Evolutionary conservation across 1,140 invertebrate species (phyloP), one percentile per base, ranked within the genome.

Genomic region (Drosophila takahashii): DNA sequence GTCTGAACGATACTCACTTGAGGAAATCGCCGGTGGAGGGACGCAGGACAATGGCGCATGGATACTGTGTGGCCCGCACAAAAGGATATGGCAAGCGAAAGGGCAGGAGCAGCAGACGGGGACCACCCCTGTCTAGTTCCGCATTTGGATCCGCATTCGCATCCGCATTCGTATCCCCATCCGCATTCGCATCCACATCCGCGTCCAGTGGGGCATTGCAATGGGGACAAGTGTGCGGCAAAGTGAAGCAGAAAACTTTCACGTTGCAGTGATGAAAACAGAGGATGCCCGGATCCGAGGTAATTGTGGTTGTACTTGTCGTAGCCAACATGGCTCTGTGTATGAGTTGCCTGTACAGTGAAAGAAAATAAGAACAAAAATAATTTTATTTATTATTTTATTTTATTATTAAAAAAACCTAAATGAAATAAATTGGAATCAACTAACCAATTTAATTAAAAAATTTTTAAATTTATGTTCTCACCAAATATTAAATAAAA

Each of bases 11-110:
- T 56, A 92, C 91, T 94, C 93, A 97, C 96, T 96, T 95, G 57
- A 97, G 93, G 93, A 97, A 97, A 93, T 96, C 95, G 50, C 96
- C 96, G 72, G 93, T 93, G 11, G 96, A 96, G 56, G 96, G 96
- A 92, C 96, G 96, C 77, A 97, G 95, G 11, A 97, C 94, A 73
- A 97, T 94, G 16, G 95, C 94, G 84, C 95, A 95, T 52, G 95
- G 95, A 92, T 95, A 93, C 79, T 96, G 95, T 53, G 94, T 94
- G 45, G 96, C 96, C 91, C 95, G 93, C 37, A 95, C 94, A 92
- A 97, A 96, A 29, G 96, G 96, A 93, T 95, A 96, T 59, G 96
- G 96, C 72, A 97, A 64, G 93, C 95, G 94, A 92, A 96, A 96
- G 41, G 96, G 96, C 72, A 96, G 52, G 13, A 70, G 69, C 44